Conservation (phyloP, 1,140 invertebrate genomes). For the Euura lappo region DNA sequence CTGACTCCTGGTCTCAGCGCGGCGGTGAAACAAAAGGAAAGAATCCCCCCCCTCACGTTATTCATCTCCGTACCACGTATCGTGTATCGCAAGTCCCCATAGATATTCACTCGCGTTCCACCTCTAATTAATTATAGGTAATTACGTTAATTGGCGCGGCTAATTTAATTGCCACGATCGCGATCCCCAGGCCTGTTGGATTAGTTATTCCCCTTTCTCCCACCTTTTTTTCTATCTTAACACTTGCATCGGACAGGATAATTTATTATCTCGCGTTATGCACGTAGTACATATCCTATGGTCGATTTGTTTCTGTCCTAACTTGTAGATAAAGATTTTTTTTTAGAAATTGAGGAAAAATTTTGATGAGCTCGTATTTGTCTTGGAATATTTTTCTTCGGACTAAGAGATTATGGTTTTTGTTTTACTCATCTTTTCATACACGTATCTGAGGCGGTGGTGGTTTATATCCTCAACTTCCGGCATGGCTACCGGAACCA, state of each 20-base stretch:
- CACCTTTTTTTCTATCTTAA: neutral
- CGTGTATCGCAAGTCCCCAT: neutral
- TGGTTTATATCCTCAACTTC: no score
- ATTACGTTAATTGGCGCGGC: slow-evolving; percentile 45
- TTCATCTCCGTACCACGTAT: neutral
- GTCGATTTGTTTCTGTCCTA: neutral
- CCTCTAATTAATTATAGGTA: slow-evolving; percentile 47
- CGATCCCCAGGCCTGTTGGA: neutral
- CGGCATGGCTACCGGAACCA: no score
- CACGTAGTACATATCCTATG: neutral
- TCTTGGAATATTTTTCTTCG: no score
- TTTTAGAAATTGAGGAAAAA: no score
- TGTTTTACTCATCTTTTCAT: no score
- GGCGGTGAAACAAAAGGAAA: no score
- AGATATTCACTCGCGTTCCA: neutral
- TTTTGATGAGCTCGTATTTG: no score
- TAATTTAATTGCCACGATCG: slow-evolving; percentile 31
- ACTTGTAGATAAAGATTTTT: slow-evolving; percentile 1
- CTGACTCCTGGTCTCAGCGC: neutral
- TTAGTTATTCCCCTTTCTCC: neutral
- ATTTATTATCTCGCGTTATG: neutral
- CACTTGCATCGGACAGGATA: no score
- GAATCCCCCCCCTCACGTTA: neutral
- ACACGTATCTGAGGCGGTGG: no score
- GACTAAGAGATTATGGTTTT: no score